Conservation (phyloP, 2,113 vertebrate genomes). For the Micromys minutus region DNA sequence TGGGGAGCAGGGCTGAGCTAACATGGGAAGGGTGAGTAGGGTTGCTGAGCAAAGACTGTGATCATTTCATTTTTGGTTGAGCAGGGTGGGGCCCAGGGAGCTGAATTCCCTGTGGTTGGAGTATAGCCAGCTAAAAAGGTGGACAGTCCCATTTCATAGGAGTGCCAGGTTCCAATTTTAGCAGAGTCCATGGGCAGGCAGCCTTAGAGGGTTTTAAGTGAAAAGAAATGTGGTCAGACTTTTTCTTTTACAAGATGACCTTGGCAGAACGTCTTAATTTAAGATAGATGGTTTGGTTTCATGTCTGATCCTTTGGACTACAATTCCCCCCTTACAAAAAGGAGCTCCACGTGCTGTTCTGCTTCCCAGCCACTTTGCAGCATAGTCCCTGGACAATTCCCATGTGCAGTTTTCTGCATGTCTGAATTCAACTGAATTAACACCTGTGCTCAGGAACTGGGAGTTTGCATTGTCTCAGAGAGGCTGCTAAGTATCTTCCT, state of each 20-base stretch:
- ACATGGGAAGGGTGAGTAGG: neutral
- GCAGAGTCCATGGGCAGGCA: neutral
- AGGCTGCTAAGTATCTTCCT: neutral
- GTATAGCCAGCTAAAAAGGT: neutral
- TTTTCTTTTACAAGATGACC: slow-evolving; percentile 37
- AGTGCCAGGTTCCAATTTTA: slow-evolving; percentile 15
- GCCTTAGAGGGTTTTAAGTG: slow-evolving; percentile 17
- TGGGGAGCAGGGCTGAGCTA: neutral
- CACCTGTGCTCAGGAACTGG: neutral
- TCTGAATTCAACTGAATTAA: neutral
- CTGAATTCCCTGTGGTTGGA: neutral
- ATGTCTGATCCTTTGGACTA: slow-evolving; percentile 33
- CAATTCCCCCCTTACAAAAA: neutral
- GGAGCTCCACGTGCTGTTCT: neutral
- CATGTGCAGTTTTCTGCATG: neutral
- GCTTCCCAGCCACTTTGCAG: neutral
- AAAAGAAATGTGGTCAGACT: neutral
- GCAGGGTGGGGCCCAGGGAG: neutral
- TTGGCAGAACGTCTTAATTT: slow-evolving; percentile 25
- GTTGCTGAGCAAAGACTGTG: neutral
- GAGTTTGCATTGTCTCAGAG: neutral
- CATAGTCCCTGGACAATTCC: neutral
- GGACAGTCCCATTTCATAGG: neutral
- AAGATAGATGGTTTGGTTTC: slow-evolving; percentile 35
- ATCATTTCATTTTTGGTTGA: neutral